Evolutionary conservation across 2,797 vertebrate species (phyloP).

Genomic region (Eurystomus glaucurus): DNA sequence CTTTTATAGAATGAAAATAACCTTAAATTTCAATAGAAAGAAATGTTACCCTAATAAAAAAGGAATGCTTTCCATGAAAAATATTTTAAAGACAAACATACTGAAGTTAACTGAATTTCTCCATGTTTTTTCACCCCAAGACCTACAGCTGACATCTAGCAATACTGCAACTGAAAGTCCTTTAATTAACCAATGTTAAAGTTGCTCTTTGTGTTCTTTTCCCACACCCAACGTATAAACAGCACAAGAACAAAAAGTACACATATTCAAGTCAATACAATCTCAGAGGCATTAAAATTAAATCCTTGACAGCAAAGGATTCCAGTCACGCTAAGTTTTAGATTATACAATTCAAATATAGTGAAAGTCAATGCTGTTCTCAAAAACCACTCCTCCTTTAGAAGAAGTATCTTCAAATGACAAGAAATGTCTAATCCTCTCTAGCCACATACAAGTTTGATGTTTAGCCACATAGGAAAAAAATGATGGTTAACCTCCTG

Average conservation of each 20-base stretch:
- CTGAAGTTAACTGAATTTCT: background rate
- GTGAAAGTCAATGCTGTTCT: background rate
- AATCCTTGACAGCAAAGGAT: constrained; percentile 11
- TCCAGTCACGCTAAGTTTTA: background rate
- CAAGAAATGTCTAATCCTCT: background rate
- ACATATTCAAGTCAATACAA: constrained; percentile 49
- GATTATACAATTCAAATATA: background rate
- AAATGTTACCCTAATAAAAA: constrained; percentile 4
- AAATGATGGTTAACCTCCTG: background rate
- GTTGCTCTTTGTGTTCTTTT: background rate
- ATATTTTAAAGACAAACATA: constrained; percentile 46
- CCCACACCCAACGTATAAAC: constrained; percentile 25
- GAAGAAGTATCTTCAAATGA: background rate
- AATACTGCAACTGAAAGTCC: background rate
- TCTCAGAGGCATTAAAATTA: constrained; percentile 42
- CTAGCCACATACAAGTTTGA: background rate
- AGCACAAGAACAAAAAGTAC: constrained; percentile 41
- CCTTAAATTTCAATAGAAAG: background rate
- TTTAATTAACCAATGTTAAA: background rate
- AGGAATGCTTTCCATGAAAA: constrained; percentile 29
- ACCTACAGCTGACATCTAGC: constrained; percentile 8
- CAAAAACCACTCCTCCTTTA: background rate
- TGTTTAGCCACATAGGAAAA: background rate
- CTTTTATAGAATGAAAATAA: constrained; percentile 5
- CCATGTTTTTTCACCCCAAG: background rate